Evolutionary conservation across 2,797 vertebrate genomes (phyloP).

Genomic region (Babyrousa celebensis): DNA sequence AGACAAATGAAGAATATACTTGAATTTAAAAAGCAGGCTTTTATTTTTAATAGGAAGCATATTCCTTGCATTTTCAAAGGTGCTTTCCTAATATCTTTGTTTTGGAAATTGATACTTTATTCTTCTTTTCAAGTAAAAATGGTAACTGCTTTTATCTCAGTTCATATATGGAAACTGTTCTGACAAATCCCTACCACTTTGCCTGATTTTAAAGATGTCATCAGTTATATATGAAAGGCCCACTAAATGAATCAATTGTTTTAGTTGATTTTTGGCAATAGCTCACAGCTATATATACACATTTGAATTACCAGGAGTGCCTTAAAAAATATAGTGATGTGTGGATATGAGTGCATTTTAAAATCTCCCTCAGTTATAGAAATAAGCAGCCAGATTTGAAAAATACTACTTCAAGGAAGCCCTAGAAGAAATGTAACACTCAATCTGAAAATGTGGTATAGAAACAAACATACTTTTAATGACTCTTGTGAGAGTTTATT

Average conservation of each 20-base stretch:
- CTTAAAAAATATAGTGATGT: constrained; percentile 47
- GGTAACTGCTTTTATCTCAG: background rate
- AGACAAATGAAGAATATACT: background rate
- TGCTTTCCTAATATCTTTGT: background rate
- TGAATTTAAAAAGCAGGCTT: background rate
- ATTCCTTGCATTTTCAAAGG: background rate
- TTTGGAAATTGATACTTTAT: background rate
- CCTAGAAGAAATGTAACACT: constrained; percentile 22
- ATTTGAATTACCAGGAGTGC: background rate
- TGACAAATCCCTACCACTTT: background rate
- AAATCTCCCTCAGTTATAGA: background rate
- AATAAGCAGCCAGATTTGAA: constrained; percentile 34
- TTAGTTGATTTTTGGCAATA: background rate
- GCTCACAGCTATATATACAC: background rate
- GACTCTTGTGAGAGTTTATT: background rate
- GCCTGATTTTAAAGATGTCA: constrained; percentile 1
- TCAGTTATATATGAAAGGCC: background rate
- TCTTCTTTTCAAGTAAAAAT: background rate
- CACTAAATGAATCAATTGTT: constrained; percentile 34
- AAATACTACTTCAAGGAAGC: constrained; percentile 35
- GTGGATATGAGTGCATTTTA: background rate
- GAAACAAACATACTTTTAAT: constrained; percentile 52
- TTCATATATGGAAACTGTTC: constrained; percentile 8
- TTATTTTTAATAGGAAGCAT: background rate
- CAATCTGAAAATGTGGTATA: background rate